These are phyloP conservation scores for Ophion costatus DNA, from an alignment of 2,888 invertebrate genomes.

Conservation along the genomic window DNA sequence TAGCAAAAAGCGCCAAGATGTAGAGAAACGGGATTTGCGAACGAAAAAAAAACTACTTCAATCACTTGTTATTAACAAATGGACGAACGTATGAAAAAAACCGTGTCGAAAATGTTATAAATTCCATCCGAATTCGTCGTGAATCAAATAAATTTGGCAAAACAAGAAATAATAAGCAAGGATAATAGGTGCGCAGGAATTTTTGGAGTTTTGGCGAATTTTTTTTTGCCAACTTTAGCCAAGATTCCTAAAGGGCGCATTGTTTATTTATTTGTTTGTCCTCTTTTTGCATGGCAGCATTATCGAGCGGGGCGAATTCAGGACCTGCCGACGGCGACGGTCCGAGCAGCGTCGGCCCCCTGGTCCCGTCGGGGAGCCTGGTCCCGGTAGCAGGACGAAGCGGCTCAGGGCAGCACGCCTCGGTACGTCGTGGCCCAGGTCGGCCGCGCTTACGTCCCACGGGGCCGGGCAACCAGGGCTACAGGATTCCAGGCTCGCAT, in stretches of 20 bases:
- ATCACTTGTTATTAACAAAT: too few relatives aligned
- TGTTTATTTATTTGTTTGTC: neutral
- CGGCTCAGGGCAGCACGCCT: conserved; percentile 37
- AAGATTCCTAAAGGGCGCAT: neutral
- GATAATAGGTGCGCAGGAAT: too few relatives aligned
- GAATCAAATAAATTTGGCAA: too few relatives aligned
- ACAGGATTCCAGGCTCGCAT: conserved; percentile 83
- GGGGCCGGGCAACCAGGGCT: conserved; percentile 88
- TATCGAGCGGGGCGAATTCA: conserved; percentile 65
- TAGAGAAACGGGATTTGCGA: too few relatives aligned
- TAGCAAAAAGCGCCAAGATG: too few relatives aligned
- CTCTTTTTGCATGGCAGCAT: conserved; percentile 46
- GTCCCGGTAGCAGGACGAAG: conserved; percentile 73
- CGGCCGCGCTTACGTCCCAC: conserved; percentile 88
- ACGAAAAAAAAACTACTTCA: too few relatives aligned
- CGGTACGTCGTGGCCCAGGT: conserved; percentile 87
- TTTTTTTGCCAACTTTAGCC: neutral
- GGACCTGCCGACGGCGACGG: conserved; percentile 78
- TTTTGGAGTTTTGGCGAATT: too few relatives aligned
- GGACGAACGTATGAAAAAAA: too few relatives aligned
- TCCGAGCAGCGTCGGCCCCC: conserved; percentile 76
- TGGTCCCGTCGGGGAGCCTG: conserved; percentile 74
- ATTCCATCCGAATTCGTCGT: too few relatives aligned
- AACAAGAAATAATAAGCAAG: too few relatives aligned
- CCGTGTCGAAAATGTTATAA: too few relatives aligned